Base-by-base conservation (phyloP, 2,888 invertebrate species). In the Drosophila algonquin region DNA sequence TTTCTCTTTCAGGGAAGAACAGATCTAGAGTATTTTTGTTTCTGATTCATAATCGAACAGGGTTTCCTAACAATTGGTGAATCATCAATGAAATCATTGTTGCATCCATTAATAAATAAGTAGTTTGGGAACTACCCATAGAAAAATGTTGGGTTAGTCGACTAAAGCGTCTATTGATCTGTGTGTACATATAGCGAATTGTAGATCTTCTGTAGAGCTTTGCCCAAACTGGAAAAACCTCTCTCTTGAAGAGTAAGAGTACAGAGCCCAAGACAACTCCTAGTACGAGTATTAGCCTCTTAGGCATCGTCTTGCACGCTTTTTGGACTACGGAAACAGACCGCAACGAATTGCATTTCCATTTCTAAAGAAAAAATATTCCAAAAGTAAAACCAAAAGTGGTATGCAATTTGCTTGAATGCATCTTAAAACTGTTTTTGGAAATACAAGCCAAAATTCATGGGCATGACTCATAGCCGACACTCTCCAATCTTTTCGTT, bases 281-380 rank as follows among this genome's bases (percentile, higher is more conserved):
- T 40, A 40, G 32, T 48, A 48, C 44, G 50, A 69, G 47, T 8
- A 1, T 30, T 30, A 8, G 71, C 52, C 30, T 48, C 52, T 64
- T 52, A 46, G 47, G 53, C 59, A 70, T 24, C 59, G 59, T 45
- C 61, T 61, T 60, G 54, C 71, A 70, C 70, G 70, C 70, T 71
- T 71, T 56, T 71, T 10, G 71, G 47, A 53, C 48, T 51, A 63
- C 48, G 61, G 30, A 75, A 78, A 58, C 83, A 81, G 81, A 81
- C 75, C 86, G 77, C 80, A 83, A 86, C 80, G 71, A 73, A 73
- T 71, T 77, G 77, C 86, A 82, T 80, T 75, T 75, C 62, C 63
- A 75, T 75, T 84, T 83, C 71, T 9, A 4, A 32, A 30, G 45
- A 40, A 58, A 21, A 24, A 16, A 14, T 18, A 53, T 63, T 70